Conservation (phyloP, 2,888 invertebrate species). For the Oscheius sp. region DNA sequence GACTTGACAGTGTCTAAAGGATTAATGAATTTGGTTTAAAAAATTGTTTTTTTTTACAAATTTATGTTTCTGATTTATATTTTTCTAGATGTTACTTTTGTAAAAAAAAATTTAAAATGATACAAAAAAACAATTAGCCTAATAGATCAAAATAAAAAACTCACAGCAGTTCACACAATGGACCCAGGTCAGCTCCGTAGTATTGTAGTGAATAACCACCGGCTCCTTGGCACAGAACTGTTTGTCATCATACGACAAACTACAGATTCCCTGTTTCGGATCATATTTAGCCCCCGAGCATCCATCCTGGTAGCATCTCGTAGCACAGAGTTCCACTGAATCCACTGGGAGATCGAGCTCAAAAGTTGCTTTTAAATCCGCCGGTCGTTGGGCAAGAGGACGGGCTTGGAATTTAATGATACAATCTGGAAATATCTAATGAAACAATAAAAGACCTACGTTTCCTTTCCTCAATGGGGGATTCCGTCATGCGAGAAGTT, state of each 20-base stretch:
- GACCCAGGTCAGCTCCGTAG: slow-evolving; percentile 56
- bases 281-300: slow-evolving; percentile 61
- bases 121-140: too few species aligned
- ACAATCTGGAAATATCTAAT: slow-evolving; percentile 50
- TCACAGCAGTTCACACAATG: slow-evolving; percentile 65
- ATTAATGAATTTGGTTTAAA: not conserved
- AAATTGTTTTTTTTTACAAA: too few species aligned
- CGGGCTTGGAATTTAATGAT: slow-evolving; percentile 65
- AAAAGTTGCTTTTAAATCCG: slow-evolving; percentile 57
- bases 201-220: slow-evolving; percentile 50
- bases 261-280: slow-evolving; percentile 52
- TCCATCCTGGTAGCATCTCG: slow-evolving; percentile 64
- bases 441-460: not conserved
- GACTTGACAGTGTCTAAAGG: slow-evolving; percentile 28
- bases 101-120: too few species aligned
- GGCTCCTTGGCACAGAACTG: slow-evolving; percentile 49
- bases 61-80: not conserved
- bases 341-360: slow-evolving; percentile 55
- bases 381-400: slow-evolving; percentile 51
- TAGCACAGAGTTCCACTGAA: slow-evolving; percentile 61
- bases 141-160: slow-evolving; percentile 23
- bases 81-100: not conserved
- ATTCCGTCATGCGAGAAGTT: slow-evolving; percentile 11
- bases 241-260: slow-evolving; percentile 60
- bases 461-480: not conserved